Base-by-base conservation (phyloP, 2,797 vertebrate species). In the Channallabes apus region DNA sequence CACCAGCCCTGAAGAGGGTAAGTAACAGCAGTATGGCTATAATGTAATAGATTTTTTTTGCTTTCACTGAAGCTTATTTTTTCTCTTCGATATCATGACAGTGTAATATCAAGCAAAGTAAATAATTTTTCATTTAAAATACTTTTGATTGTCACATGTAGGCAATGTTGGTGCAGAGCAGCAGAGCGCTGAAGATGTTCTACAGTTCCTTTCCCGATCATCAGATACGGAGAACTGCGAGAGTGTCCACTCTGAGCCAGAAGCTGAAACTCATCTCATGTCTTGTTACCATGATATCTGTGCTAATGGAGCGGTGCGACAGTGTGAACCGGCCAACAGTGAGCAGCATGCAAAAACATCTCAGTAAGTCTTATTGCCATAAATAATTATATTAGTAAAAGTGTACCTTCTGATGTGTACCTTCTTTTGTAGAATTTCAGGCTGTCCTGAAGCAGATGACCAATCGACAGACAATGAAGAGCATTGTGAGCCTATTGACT, bases 181-280 rank as follows among this genome's bases (percentile, higher is more conserved):
- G 80, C 92, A 92, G 87, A 85, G 90, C 82, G 78, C 89, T 24
- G 83, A 90, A 86, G 92, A 93, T 41, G 87, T 95, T 61, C 85
- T 8, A 12, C 89, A 95, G 81, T 95, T 95, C 82, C 94, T 96
- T 11, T 92, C 93, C 22, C 93, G 92, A 86, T 92, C 88, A 86
- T 93, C 94, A 24, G 94, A 95, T 80, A 91, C 91, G 38, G 94
- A 94, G 65, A 92, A 94, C 1, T 0, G 22, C 0, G 89, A 84
- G 59, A 51, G 24, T 17, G 83, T 89, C 77, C 92, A 94, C 77
- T 85, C 92, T 38, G 92, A 95, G 65, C 91, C 92, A 17, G 95
- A 96, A 88, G 92, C 90, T 69, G 91, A 93, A 88, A 84, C 84
- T 20, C 84, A 84, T 64, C 80, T 92, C 11, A 90, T 96, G 92